phyloP scores from a whole-genome alignment of 2,888 invertebrate genomes.

The Drosophila pseudotakahashii region DNA sequence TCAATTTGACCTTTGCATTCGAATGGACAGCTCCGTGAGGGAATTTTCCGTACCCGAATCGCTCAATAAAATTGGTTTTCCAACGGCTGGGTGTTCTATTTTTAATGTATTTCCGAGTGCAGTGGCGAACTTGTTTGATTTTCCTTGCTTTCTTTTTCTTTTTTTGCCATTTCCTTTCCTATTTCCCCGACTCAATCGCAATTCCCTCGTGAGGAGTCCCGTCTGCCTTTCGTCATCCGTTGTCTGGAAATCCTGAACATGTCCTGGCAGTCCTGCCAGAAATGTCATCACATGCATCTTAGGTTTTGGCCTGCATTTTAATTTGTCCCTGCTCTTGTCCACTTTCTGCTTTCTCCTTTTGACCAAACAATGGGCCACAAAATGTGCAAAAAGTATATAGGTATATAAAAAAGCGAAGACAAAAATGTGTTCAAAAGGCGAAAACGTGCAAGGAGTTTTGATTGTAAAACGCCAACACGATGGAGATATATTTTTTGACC shows the following conservation, averaged over 20 bases:
- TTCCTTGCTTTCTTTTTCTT: not conserved
- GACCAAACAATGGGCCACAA: conserved; percentile 39
- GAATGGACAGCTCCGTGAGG: not conserved
- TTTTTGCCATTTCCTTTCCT: not conserved
- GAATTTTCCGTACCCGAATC: not conserved
- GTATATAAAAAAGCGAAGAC: not conserved
- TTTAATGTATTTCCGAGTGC: conserved; percentile 24
- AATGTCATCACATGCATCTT: conserved; percentile 35
- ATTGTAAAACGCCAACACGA: conserved; percentile 31
- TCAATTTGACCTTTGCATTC: conserved; percentile 7
- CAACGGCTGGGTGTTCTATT: conserved; percentile 1
- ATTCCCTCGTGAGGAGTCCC: conserved; percentile 12
- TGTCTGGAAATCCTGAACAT: conserved; percentile 20
- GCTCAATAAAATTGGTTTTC: conserved; percentile 8
- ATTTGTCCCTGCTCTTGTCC: conserved; percentile 26
- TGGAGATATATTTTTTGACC: not conserved
- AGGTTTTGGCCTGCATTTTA: conserved; percentile 55
- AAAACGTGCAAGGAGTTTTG: conserved; percentile 51
- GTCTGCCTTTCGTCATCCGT: conserved; percentile 5
- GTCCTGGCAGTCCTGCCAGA: conserved; percentile 18
- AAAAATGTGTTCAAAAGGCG: conserved; percentile 16
- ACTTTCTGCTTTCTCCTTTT: not conserved
- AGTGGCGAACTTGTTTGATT: conserved; percentile 6
- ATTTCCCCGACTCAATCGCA: conserved; percentile 2
- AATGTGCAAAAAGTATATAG: conserved; percentile 8